Evolutionary conservation across 1,140 invertebrate genomes (phyloP).

Genomic region (Yoshiicerus persimilis): DNA sequence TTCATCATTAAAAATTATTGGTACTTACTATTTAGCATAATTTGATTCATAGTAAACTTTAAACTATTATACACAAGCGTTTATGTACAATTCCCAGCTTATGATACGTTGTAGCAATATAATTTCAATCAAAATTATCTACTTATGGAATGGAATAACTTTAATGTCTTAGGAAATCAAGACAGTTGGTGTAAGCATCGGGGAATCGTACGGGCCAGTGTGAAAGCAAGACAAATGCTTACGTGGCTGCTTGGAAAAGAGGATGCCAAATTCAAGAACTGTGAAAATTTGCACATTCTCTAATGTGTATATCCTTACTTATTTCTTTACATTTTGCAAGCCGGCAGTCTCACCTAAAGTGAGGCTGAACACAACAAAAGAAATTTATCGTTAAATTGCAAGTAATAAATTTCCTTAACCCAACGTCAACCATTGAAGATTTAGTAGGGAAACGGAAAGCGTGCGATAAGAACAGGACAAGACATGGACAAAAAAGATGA

Average conservation of each 20-base stretch:
- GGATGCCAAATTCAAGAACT: slow-evolving; percentile 86
- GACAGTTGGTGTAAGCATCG: slow-evolving; percentile 74
- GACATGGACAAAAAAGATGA: not conserved
- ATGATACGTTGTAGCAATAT: no score
- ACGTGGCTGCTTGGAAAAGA: slow-evolving; percentile 87
- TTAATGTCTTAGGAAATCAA: slow-evolving; percentile 31
- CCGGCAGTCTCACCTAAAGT: no score
- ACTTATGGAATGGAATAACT: not conserved
- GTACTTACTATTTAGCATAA: no score
- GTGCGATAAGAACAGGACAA: not conserved
- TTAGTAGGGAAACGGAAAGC: not conserved
- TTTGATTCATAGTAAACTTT: not conserved
- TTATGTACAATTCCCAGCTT: no score
- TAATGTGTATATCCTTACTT: slow-evolving; percentile 53
- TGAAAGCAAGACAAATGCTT: slow-evolving; percentile 84
- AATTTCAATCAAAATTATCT: no score
- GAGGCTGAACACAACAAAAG: no score
- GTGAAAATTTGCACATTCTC: slow-evolving; percentile 81
- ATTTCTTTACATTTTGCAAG: not conserved
- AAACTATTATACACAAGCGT: no score
- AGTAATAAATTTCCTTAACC: no score
- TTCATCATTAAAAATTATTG: not conserved
- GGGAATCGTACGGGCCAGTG: slow-evolving; percentile 76
- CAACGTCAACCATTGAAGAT: no score
- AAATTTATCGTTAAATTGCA: no score